Evolutionary conservation across 2,888 invertebrate species (phyloP), one percentile per base, ranked within the genome.

Genomic region (Drosophila meridiana): DNA sequence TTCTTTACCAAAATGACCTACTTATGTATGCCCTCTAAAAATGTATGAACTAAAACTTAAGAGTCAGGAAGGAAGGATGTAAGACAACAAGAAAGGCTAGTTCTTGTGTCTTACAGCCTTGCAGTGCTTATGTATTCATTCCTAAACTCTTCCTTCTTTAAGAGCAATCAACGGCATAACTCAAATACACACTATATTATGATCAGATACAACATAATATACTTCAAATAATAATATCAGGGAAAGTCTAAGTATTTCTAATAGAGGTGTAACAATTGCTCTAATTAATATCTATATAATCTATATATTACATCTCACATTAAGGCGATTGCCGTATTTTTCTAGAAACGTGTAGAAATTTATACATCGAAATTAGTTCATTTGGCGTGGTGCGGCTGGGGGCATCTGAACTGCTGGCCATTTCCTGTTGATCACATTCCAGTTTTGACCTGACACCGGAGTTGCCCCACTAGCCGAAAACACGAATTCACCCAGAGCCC

Each of bases 341-440:
- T 14, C 26, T 34, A 34, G 43, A 57, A 36, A 30, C 40, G 38
- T 30, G 38, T 48, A 20, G 40, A 32, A 30, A 30, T 13, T 28
- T 14, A 13, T 26, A 11, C 13, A 56, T 7, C 56, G 5, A 34
- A 40, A 50, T 60, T 9, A 9, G 9, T 53, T 47, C 9, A 34
- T 20, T 57, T 47, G 2, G 4, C 9, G 28, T 13, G 40, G 13
- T 34, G 8, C 11, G 14, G 38, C 7, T n/a, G 26, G 48, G 20
- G 13, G 26, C 45, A 66, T 45, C 69, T 58, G 42, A 63, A 57
- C 59, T 59, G 30, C 66, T 64, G 66, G 57, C 76, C 78, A 84
- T 69, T 84, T 85, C 87, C 87, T 80, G 84, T 84, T 77, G 73
- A 71, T 71, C 69, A 69, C 69, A 84, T 80, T 81, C 74, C 75